Evolutionary conservation across 2,797 vertebrate species (phyloP), one percentile per base, ranked within the genome.

Genomic region (Spondyliosoma cantharus): DNA sequence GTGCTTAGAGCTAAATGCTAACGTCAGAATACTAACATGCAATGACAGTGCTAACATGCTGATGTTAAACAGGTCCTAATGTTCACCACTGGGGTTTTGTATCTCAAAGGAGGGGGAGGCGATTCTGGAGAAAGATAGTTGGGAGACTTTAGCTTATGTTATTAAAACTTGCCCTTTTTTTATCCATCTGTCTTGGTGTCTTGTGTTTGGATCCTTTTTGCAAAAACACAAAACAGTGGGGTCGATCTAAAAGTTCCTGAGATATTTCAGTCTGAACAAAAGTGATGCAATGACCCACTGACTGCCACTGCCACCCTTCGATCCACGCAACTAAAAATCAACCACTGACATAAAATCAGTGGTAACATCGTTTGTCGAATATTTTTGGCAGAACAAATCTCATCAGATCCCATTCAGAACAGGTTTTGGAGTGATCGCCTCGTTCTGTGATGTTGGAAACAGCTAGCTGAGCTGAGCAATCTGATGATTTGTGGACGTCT

Each of bases 401-500:
- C 42, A 60, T 32, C 22, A 72, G 49, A 76, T 68, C 16, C 7
- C 14, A 24, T 48, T 60, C 4, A 63, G 2, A 5, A 14, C 32
- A 60, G 25, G 9, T 65, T 46, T 46, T 22, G 13, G 7, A 27
- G 53, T 60, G 12, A 74, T 75, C 22, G 7, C 17, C 24, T 50
- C 14, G 12, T 11, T 32, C 54, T 61, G 19, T 52, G 46, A 74
- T 65, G 32, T 24, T 37, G 52, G 43, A 67, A 57, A 57, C 29
- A 13, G 37, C 64, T 60, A 63, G 22, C 22, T 71, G 32, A 16
- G 25, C 45, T 58, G 62, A 67, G 64, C 3, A 49, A 25, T 49
- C 24, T 50, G n/a, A 57, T 87, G 87, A 82, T 89, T 89, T 90
- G 85, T 78, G 65, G 75, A 58, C 8, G 9, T 63, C 66, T 16